Evolutionary conservation across 2,113 vertebrate genomes (phyloP).

Genomic region (Suncus etruscus): DNA sequence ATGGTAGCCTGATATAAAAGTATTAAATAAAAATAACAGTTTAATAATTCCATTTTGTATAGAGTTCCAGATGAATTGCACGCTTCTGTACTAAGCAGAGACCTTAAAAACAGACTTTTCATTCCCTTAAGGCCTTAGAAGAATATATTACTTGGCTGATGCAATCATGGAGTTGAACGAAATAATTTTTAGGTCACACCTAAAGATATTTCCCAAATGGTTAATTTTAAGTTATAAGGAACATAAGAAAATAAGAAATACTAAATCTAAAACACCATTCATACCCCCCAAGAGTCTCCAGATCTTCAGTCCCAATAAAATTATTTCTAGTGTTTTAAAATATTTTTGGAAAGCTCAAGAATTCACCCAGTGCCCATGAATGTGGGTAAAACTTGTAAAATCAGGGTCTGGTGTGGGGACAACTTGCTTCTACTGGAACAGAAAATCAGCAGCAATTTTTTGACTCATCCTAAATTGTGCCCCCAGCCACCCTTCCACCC

Average conservation of each 20-base stretch:
- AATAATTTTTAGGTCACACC: background rate
- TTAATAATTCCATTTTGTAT: background rate
- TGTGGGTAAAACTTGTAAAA: background rate
- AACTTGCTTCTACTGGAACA: background rate
- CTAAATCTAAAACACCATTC: background rate
- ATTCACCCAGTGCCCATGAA: background rate
- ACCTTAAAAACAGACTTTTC: background rate
- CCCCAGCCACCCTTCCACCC: background rate
- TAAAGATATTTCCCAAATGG: background rate
- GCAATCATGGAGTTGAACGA: background rate
- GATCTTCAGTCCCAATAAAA: background rate
- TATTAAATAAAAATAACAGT: background rate
- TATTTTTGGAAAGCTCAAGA: background rate
- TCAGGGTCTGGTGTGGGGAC: background rate
- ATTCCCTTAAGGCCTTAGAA: background rate
- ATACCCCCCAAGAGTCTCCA: background rate
- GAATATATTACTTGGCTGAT: too few species aligned
- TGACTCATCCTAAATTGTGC: too few species aligned
- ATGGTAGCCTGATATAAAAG: background rate
- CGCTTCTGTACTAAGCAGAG: background rate
- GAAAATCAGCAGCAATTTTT: too few species aligned
- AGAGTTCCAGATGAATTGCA: background rate
- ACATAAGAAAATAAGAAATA: background rate
- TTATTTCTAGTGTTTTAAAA: background rate
- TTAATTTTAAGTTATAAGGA: background rate